Evolutionary conservation across 1,140 invertebrate genomes (phyloP), one percentile per base, ranked within the genome.

Genomic region (Drosophila micromelanica): DNA sequence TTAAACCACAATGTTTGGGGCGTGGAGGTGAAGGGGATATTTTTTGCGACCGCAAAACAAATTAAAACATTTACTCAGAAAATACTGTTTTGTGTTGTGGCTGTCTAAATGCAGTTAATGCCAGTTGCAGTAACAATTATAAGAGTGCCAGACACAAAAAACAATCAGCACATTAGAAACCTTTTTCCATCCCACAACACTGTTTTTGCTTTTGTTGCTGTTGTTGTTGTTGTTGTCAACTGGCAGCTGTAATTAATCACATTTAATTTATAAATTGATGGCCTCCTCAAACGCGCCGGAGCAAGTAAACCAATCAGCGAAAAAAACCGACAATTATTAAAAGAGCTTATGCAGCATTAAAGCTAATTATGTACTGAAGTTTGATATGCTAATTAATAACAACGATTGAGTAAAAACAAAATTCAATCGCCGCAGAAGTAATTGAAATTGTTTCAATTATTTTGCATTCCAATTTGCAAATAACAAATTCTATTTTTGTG

Each of bases 21-120:
- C 12, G 9, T 27, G 27, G 5, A 27, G 27, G 27, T 6, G 27
- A 27, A 17, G 12, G 30, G 57, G 20, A n/a, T 40, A 2, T 35
- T 30, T 55, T 43, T 23, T 51, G 27, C 32, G 13, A 11, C 63
- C 63, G 35, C 56, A 73, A 38, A 73, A 46, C 63, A 67, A 73
- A 73, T 73, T 68, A 60, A 73, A 73, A 73, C 70, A 73, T 68
- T 68, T 65, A 17, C 45, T 46, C 43, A 27, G 27, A 65, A 57
- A 69, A 71, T 59, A 17, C 45, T 57, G 45, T 49, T 68, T 20
- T 60, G 8, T 32, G 35, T 51, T 69, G 65, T 37, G 42, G 32
- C 32, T 48, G 11, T 17, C 46, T 38, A 45, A 65, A 51, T 72
- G 45, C 62, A 52, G 52, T 65, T 30, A 65, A 59, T 45, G 46